phyloP scores from a whole-genome alignment of 92 coral and sea anemone genomes.

The Diadumene lineata region DNA sequence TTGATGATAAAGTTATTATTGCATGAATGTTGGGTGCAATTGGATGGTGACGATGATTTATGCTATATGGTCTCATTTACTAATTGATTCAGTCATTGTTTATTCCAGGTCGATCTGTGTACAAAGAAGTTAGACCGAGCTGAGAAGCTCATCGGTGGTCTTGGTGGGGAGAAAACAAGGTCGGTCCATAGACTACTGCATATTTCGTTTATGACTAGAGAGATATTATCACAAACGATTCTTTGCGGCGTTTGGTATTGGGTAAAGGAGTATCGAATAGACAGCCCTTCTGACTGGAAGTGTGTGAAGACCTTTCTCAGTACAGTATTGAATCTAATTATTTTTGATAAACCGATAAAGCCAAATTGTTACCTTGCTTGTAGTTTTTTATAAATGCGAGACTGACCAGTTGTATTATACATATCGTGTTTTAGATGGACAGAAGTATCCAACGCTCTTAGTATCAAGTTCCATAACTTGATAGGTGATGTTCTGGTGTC shows the following conservation, averaged over 20 bases:
- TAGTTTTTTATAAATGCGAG: no score
- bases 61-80: no score
- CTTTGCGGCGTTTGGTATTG: no score
- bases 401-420: not conserved
- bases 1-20: no score
- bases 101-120: constrained; percentile 87
- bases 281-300: no score
- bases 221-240: no score
- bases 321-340: not conserved
- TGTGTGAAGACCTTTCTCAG: no score
- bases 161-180: constrained; percentile 98
- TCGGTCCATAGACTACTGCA: constrained; percentile 5
- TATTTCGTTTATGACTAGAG: no score
- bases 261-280: no score
- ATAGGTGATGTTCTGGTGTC: constrained; percentile 95
- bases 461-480: constrained; percentile 77
- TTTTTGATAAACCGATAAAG: not conserved
- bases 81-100: not conserved
- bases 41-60: no score
- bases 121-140: constrained; percentile 97
- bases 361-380: not conserved
- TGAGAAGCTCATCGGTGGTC: constrained; percentile 94
- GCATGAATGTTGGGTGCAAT: no score
- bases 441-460: constrained; percentile 89
- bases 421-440: constrained; percentile 76